Base-by-base conservation (phyloP, 2,113 vertebrate genomes). In the Coptodon rendalli region DNA sequence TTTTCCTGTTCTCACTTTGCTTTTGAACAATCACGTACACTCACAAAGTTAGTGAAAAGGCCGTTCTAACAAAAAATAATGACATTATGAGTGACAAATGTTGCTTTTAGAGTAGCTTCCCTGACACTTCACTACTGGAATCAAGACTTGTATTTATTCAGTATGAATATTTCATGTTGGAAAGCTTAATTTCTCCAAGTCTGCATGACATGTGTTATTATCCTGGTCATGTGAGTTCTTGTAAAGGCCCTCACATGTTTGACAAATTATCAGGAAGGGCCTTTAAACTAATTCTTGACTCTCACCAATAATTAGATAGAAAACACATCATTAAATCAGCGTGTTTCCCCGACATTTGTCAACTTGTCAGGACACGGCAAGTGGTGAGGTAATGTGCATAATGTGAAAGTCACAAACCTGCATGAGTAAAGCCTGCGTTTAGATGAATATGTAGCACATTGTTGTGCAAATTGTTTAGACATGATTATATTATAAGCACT, bases 311-410 rank as follows among this genome's bases (percentile, higher is more conserved):
- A 95, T 96, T 94, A 92, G 92, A 94, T 92, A 92, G 88, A 94
- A 91, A 94, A 95, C 91, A 92, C 87, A 88, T 94, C 88, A 95
- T 95, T 94, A 93, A 92, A 95, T 95, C 93, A 89, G 80, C 22
- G 45, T 86, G 89, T 90, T 89, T 94, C 87, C 89, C 80, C 3
- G 43, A 87, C 93, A 95, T 95, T 95, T 93, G 93, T 96, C 95
- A 96, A 89, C 86, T 91, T 96, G 94, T 95, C 96, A 95, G 87
- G 53, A 86, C 90, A 31, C 94, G 91, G 91, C 79, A 22, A 88
- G 91, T 4, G 82, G 87, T 81, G 71, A 84, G n/a, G 16, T 43
- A 86, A 79, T 83, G 57, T 91, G 78, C 89, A 91, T 90, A 91
- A 92, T 89, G 80, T 73, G 43, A 82, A 81, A 83, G 73, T n/a